A percentile compares a stretch with the other conserved stretches of the same genome.
phyloP scores from a whole-genome alignment of 2,888 invertebrate genomes.

The Lissonota sp. region DNA sequence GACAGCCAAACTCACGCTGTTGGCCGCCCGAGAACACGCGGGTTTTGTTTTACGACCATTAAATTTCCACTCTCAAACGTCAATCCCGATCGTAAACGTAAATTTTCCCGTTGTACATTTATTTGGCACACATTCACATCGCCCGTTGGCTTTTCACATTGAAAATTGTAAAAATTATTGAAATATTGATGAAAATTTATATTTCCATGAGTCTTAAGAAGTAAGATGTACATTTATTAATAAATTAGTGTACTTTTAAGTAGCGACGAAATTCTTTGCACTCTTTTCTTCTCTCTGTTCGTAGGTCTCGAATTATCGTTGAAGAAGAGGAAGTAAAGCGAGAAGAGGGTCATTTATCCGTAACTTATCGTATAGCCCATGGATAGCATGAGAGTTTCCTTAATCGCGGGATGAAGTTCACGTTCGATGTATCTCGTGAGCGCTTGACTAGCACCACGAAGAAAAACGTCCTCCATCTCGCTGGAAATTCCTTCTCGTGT shows the following conservation, averaged over 20 bases:
- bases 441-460: conserved; percentile 92
- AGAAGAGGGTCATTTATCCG: conserved; percentile 84
- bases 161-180: no score
- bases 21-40: no score
- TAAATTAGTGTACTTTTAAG: conserved; percentile 20
- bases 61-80: not conserved
- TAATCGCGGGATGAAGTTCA: conserved; percentile 93
- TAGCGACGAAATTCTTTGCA: not conserved
- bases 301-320: not conserved
- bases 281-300: not conserved
- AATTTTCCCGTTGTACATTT: no score
- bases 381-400: conserved; percentile 93
- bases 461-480: conserved; percentile 94
- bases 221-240: conserved; percentile 19
- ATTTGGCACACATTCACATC: no score
- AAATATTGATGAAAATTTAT: no score
- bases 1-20: conserved; percentile 18
- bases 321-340: not conserved
- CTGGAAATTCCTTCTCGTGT: conserved; percentile 87
- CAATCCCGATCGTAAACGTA: no score
- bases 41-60: conserved; percentile 38
- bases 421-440: conserved; percentile 93
- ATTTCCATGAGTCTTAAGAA: not conserved
- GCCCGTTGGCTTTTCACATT: no score
- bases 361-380: conserved; percentile 95